These are phyloP conservation scores for Cantharis lateralis DNA, from an alignment of 2,888 invertebrate genomes.

Conservation along the genomic window DNA sequence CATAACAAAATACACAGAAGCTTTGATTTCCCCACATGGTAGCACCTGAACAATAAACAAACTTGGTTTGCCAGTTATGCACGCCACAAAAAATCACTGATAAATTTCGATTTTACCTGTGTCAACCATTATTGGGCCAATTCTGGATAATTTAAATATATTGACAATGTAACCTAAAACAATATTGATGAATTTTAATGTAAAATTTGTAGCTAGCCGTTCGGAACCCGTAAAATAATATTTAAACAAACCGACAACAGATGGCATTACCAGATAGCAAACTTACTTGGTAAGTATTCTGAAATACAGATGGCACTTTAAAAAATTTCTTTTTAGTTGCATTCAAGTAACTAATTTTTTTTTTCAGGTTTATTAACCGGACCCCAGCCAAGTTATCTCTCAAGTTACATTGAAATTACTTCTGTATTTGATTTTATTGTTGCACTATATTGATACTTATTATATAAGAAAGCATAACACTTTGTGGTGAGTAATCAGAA, in stretches of 20 bases:
- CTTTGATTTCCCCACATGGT: neutral
- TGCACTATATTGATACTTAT: no score
- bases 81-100: neutral
- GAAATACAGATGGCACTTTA: no score
- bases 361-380: no score
- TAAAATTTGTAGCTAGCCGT: neutral
- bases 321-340: no score
- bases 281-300: no score
- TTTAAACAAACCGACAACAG: neutral
- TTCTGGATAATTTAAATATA: neutral
- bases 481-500: no score
- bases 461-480: no score
- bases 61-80: neutral
- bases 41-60: neutral
- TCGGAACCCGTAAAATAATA: neutral
- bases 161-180: neutral
- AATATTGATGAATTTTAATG: neutral
- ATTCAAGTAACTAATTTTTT: no score
- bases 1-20: neutral
- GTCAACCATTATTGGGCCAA: neutral
- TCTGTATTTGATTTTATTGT: no score
- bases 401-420: no score
- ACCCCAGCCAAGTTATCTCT: no score
- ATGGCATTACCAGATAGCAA: no score
- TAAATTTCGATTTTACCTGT: neutral